Evolutionary conservation across 2,113 vertebrate genomes (phyloP).

Genomic region (Strix uralensis): DNA sequence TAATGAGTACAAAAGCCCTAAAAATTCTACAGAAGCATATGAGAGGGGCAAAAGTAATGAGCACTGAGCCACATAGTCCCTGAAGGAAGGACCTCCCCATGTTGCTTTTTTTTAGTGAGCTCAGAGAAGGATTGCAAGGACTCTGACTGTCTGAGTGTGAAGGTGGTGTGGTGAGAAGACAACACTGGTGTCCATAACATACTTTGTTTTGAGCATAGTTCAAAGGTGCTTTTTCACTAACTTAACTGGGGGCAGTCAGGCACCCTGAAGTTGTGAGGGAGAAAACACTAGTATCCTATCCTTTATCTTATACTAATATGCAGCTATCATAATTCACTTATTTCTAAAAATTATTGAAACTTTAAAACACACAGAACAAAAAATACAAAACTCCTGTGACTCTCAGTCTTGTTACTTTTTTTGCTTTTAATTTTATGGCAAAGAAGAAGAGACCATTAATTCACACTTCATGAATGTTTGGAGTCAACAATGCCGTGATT

Average conservation of each 20-base stretch:
- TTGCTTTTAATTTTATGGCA: not conserved
- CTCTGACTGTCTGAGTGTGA: not conserved
- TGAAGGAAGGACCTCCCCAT: not conserved
- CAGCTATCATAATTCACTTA: not conserved
- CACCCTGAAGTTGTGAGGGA: not conserved
- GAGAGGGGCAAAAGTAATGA: not conserved
- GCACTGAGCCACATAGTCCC: not conserved
- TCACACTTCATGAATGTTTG: not conserved
- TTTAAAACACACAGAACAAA: not conserved
- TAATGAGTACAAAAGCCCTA: not conserved
- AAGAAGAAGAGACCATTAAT: not conserved
- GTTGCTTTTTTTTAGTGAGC: not conserved
- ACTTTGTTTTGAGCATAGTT: not conserved
- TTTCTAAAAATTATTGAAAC: not conserved
- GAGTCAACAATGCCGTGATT: not conserved
- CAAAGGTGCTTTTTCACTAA: not conserved
- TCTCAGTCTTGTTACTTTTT: not conserved
- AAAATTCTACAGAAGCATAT: not conserved
- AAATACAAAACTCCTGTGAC: not conserved
- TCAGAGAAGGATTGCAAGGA: not conserved
- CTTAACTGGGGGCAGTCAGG: not conserved
- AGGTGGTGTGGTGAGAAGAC: not conserved
- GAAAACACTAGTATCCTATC: not conserved
- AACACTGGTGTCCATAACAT: not conserved
- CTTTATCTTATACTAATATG: not conserved